These are phyloP conservation scores for Lasioglossum malachurum DNA, from an alignment of 2,888 invertebrate genomes.

Conservation along the genomic window DNA sequence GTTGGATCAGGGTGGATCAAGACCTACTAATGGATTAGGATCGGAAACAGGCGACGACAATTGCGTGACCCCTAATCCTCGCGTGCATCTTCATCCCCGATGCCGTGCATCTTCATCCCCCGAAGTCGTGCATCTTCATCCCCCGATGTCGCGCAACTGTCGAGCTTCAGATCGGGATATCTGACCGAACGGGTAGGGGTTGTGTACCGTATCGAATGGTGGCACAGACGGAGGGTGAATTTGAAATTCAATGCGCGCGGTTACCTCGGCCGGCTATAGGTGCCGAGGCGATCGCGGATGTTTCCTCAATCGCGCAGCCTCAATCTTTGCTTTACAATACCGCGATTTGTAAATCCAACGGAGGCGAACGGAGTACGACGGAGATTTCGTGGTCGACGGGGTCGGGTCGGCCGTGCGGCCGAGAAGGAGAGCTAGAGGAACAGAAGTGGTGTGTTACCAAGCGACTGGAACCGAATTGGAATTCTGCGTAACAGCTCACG, in stretches of 20 bases:
- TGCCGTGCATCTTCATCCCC: constrained; percentile 5
- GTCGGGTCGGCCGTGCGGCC: constrained; percentile 21
- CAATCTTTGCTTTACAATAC: constrained; percentile 16
- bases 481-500: constrained; percentile 69
- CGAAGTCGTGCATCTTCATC: neutral
- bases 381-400: constrained; percentile 22
- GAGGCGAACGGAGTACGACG: neutral
- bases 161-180: constrained; percentile 10
- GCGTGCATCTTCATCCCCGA: constrained; percentile 8
- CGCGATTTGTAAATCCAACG: constrained; percentile 32
- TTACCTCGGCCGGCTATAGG: neutral
- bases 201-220: neutral
- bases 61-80: constrained; percentile 9
- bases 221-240: constrained; percentile 1
- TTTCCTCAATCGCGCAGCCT: neutral
- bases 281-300: neutral
- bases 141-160: neutral
- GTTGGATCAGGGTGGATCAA: neutral
- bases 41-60: neutral
- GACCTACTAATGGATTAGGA: neutral
- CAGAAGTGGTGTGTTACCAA: constrained; percentile 61
- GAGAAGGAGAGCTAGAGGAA: constrained; percentile 39
- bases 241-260: constrained; percentile 18
- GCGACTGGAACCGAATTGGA: constrained; percentile 77
- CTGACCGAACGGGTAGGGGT: neutral